Evolutionary conservation across 1,140 invertebrate genomes (phyloP).

Genomic region (Papilio polyxenes): DNA sequence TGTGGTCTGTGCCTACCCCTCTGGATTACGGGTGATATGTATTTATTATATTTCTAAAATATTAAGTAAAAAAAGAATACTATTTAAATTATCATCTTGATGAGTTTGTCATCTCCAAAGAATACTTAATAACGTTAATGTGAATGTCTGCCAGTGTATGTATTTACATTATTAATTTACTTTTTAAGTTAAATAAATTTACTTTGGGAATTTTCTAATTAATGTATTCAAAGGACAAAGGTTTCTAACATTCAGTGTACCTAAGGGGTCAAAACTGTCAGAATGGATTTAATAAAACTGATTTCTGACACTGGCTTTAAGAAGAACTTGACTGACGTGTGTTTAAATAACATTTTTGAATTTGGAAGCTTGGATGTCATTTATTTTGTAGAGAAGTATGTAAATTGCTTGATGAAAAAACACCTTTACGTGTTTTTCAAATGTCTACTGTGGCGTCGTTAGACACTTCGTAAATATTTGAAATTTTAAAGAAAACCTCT

Average conservation of each 20-base stretch:
- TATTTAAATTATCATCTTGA: too few relatives aligned
- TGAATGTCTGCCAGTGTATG: not conserved
- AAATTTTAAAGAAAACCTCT: too few relatives aligned
- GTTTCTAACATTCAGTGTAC: not conserved
- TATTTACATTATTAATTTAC: not conserved
- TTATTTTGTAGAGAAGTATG: not conserved
- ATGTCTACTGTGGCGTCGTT: too few relatives aligned
- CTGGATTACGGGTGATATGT: too few relatives aligned
- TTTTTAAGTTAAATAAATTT: not conserved
- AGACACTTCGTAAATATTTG: too few relatives aligned
- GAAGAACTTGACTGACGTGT: not conserved
- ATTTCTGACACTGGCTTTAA: not conserved
- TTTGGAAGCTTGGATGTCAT: not conserved
- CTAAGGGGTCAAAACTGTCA: not conserved
- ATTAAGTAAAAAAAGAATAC: too few relatives aligned
- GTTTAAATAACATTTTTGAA: not conserved
- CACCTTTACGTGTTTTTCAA: too few relatives aligned
- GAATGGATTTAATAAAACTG: not conserved
- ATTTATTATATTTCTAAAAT: too few relatives aligned
- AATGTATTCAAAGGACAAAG: constrained; percentile 19
- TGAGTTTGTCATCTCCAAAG: too few relatives aligned
- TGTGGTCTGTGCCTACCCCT: too few relatives aligned
- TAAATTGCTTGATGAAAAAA: not conserved
- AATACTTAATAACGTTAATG: not conserved
- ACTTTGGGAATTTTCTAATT: constrained; percentile 3